Conservation (phyloP, 2,888 invertebrate genomes). For the Caradrina clavipalpis region DNA sequence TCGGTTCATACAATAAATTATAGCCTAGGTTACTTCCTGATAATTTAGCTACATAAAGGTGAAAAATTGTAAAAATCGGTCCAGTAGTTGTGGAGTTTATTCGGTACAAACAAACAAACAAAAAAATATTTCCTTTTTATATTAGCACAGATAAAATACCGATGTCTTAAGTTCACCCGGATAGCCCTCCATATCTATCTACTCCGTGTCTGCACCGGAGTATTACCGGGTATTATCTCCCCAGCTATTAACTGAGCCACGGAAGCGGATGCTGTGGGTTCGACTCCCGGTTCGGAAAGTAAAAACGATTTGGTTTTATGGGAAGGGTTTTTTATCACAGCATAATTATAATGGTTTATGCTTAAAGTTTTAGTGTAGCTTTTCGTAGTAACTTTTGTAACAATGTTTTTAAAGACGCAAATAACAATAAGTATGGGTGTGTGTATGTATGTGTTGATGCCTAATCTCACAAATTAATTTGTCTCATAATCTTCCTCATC, state of each 20-base stretch:
- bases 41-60: no score
- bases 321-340: slow-evolving; percentile 11
- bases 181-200: slow-evolving; percentile 10
- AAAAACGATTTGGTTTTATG: slow-evolving; percentile 36
- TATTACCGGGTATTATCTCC: slow-evolving; percentile 45
- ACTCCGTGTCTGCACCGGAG: background rate
- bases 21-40: no score
- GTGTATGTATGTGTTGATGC: background rate
- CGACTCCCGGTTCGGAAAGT: slow-evolving; percentile 44
- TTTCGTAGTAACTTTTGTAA: background rate
- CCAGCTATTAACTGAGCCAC: slow-evolving; percentile 43
- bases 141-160: no score
- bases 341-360: background rate
- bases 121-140: no score
- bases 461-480: background rate
- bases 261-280: slow-evolving; percentile 67
- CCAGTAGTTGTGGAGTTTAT: no score
- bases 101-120: no score
- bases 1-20: no score
- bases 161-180: background rate
- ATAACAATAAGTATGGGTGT: background rate
- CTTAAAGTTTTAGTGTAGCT: background rate
- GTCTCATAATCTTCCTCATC: background rate
- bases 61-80: no score
- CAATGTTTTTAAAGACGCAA: background rate